These are phyloP conservation scores for Girardia tigrina DNA, from an alignment of 2,888 invertebrate genomes.

Conservation along the genomic window DNA sequence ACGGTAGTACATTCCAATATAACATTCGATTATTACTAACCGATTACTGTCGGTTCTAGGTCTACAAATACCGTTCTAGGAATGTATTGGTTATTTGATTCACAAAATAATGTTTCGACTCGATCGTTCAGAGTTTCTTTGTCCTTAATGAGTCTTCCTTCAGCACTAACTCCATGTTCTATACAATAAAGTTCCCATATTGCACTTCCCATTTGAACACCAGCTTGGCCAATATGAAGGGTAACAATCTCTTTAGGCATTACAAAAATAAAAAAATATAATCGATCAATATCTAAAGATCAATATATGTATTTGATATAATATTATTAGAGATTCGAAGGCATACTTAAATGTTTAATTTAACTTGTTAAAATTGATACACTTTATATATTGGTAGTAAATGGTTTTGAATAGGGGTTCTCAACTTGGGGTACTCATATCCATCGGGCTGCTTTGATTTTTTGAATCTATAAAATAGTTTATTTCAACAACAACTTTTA, in stretches of 20 bases:
- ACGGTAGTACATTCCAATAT: too few relatives aligned
- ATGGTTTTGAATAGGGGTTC: too few relatives aligned
- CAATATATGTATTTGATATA: too few relatives aligned
- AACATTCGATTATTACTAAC: constrained; percentile 27
- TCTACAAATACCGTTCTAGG: constrained; percentile 30
- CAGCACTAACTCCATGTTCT: neutral
- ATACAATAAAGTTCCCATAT: constrained; percentile 18
- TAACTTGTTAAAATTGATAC: too few relatives aligned
- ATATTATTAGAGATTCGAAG: too few relatives aligned
- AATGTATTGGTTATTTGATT: constrained; percentile 27
- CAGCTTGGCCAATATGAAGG: neutral
- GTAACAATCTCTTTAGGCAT: constrained; percentile 14
- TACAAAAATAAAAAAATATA: neutral
- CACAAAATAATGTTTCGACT: neutral
- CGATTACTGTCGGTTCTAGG: constrained; percentile 33
- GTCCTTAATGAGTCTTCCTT: neutral
- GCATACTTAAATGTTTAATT: too few relatives aligned
- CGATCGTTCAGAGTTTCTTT: neutral
- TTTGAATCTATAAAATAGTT: too few relatives aligned
- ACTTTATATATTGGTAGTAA: too few relatives aligned
- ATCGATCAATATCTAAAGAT: too few relatives aligned
- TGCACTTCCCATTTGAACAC: constrained; percentile 23
- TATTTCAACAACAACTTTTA: too few relatives aligned
- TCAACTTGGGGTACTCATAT: too few relatives aligned
- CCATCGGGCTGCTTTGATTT: too few relatives aligned